Base-by-base conservation (phyloP, 2,888 invertebrate species). In the Harpagoxenus sublaevis region DNA sequence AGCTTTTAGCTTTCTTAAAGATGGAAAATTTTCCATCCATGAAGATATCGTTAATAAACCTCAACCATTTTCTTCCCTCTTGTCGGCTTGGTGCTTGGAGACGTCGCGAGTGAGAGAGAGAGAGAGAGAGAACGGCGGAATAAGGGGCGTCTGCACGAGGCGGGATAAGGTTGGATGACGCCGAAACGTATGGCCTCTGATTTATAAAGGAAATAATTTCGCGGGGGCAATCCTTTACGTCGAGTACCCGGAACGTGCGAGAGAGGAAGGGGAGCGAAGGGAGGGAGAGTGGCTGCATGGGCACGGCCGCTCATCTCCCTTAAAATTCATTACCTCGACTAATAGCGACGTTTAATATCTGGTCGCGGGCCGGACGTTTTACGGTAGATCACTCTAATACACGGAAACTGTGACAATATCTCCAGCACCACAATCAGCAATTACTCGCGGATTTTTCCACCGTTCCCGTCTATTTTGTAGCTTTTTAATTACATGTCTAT, bases 131-230 rank as follows among this genome's bases (percentile, higher is more conserved):
- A 28, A 55, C 73, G 60, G 63, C 45, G 66, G 45, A 63, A 60
- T 35, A 28, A 48, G 48, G 55, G 63, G 70, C 74, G 74, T 68
- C 73, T 60, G 86, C 77, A 87, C 86, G 86, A 88, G 89, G 89
- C 88, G 84, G 88, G 86, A 84, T 82, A 88, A 85, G 87, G 82
- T 87, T 86, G 88, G 87, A 85, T 86, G 89, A 89, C 91, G 88
- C 89, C 90, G 91, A 89, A 93, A 94, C 92, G 92, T 94, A 94
- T 94, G 92, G 92, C 92, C 87, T 91, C 92, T 94, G 94, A 94
- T 94, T 94, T 94, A 94, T 94, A 94, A 94, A 93, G 94, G 93
- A 92, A 94, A 94, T 94, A 93, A 94, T 94, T 94, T 93, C 90
- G 89, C 89, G 87, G 81, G 84, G 78, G 94, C 92, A 93, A 94